These are phyloP conservation scores for Dromaius novaehollandiae DNA, from an alignment of 2,113 vertebrate species.

Conservation along the genomic window DNA sequence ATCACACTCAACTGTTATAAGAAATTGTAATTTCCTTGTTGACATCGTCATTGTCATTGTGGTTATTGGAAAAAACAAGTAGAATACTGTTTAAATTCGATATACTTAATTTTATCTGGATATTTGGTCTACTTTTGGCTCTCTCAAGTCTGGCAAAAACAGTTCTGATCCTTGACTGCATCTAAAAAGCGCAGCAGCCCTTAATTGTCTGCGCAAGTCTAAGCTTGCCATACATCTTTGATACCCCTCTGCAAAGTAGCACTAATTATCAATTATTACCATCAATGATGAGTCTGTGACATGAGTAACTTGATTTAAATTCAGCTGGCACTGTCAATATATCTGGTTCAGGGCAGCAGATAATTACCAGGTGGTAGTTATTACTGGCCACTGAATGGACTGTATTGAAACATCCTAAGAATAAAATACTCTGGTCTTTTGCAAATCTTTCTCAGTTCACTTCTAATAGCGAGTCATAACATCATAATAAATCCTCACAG, in stretches of 20 bases:
- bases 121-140: background rate
- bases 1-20: background rate
- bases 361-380: background rate
- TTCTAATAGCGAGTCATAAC: conserved; percentile 23
- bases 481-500: conserved; percentile 29
- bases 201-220: background rate
- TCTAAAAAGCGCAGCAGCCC: background rate
- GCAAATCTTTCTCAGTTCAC: background rate
- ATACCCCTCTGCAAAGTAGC: background rate
- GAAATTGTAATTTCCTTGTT: background rate
- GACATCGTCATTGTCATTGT: background rate
- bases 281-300: background rate
- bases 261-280: background rate
- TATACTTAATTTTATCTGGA: background rate
- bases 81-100: background rate
- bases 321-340: fast-evolving
- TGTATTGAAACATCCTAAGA: background rate
- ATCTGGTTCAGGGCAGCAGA: background rate
- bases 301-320: background rate
- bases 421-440: background rate
- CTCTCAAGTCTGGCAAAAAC: background rate
- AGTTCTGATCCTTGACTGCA: background rate
- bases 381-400: background rate
- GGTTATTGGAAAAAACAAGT: background rate
- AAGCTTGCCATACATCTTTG: background rate